These are phyloP conservation scores for Teleopsis dalmanni DNA, from an alignment of 1,140 invertebrate genomes.

Conservation along the genomic window DNA sequence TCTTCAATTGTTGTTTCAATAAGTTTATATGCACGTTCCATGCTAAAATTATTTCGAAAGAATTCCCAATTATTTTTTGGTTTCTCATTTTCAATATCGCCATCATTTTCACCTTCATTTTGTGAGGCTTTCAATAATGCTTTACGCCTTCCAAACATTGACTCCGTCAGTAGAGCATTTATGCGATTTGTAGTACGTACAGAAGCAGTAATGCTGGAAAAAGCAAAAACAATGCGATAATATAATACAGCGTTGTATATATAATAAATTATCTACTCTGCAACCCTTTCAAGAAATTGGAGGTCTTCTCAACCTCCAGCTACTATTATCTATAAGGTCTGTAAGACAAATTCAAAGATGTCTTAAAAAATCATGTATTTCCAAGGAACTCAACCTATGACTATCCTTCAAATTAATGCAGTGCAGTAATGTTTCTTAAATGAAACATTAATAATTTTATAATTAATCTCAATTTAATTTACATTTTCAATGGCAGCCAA, in stretches of 20 bases:
- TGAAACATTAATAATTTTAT: too few species aligned
- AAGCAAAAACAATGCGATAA: slow-evolving; percentile 10
- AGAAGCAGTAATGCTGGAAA: slow-evolving; percentile 35
- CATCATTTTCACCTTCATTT: slow-evolving; percentile 9
- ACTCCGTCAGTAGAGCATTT: slow-evolving; percentile 40
- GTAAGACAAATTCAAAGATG: too few species aligned
- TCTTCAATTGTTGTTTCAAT: slow-evolving; percentile 40
- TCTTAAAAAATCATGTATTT: too few species aligned
- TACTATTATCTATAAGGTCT: too few species aligned
- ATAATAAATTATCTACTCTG: too few species aligned
- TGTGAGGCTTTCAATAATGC: slow-evolving; percentile 19
- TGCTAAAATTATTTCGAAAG: slow-evolving; percentile 42
- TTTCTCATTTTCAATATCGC: slow-evolving; percentile 16
- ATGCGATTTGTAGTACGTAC: slow-evolving; percentile 42
- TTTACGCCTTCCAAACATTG: slow-evolving; percentile 29
- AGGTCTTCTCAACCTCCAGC: too few species aligned
- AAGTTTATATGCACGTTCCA: slow-evolving; percentile 38
- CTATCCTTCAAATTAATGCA: too few species aligned
- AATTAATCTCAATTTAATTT: too few species aligned
- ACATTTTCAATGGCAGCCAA: too few species aligned
- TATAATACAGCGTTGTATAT: neutral
- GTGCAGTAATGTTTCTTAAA: too few species aligned
- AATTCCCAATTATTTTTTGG: slow-evolving; percentile 39
- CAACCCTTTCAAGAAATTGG: too few species aligned
- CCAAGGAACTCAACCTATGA: too few species aligned